phyloP scores from a whole-genome alignment of 2,888 invertebrate genomes.

The Lucinisca nassula region DNA sequence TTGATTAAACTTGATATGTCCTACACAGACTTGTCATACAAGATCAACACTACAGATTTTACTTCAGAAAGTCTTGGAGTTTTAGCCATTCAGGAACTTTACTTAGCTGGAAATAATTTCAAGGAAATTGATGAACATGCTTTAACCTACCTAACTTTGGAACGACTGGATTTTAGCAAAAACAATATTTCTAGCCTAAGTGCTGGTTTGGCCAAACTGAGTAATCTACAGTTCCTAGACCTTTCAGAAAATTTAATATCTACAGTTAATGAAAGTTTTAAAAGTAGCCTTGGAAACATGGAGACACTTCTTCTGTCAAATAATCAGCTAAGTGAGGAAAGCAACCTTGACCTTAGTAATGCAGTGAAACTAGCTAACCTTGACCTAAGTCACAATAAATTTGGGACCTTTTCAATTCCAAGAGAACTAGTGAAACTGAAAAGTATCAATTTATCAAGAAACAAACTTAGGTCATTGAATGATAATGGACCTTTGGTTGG shows the following conservation, averaged over 20 bases:
- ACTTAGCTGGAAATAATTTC: constrained; percentile 66
- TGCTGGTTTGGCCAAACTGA: constrained; percentile 59
- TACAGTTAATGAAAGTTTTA: constrained; percentile 57
- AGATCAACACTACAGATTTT: constrained; percentile 41
- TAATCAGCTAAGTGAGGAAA: constrained; percentile 69
- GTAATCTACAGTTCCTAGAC: constrained; percentile 63
- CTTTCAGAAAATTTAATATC: constrained; percentile 71
- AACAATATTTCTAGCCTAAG: constrained; percentile 69
- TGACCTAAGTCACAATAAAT: constrained; percentile 75
- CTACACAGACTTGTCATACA: constrained; percentile 64
- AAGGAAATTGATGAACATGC: constrained; percentile 43
- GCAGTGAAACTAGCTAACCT: constrained; percentile 63
- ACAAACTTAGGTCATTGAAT: constrained; percentile 54
- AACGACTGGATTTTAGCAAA: constrained; percentile 68
- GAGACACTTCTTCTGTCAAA: constrained; percentile 71
- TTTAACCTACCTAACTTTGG: constrained; percentile 69
- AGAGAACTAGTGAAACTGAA: constrained; percentile 51
- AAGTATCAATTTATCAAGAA: constrained; percentile 56
- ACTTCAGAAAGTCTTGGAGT: constrained; percentile 51
- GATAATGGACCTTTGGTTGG: constrained; percentile 60
- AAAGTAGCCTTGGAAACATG: constrained; percentile 72
- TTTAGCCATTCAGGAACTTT: constrained; percentile 62
- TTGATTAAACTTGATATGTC: constrained; percentile 72
- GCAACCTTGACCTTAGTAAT: constrained; percentile 54
- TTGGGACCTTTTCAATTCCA: constrained; percentile 63